These are phyloP conservation scores for Calameuta pallipes DNA, from an alignment of 2,888 invertebrate species.

Conservation along the genomic window DNA sequence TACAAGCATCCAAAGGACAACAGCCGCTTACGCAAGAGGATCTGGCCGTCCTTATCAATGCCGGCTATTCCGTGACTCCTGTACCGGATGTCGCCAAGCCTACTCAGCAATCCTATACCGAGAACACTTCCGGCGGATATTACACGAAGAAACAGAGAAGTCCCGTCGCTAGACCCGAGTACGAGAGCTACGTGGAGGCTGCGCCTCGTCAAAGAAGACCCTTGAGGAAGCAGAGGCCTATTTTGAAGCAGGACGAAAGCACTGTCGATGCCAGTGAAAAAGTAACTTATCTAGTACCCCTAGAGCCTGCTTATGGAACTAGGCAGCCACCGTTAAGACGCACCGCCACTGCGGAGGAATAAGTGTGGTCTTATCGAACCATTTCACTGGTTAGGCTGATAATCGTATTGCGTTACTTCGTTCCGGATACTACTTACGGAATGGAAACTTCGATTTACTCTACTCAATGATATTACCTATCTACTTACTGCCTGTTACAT, in stretches of 20 bases:
- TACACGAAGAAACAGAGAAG: constrained; percentile 54
- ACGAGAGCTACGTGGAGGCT: constrained; percentile 50
- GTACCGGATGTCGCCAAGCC: constrained; percentile 49
- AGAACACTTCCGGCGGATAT: constrained; percentile 46
- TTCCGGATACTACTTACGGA: not conserved
- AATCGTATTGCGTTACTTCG: not conserved
- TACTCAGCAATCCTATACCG: constrained; percentile 45
- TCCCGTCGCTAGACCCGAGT: constrained; percentile 51
- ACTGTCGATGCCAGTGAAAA: constrained; percentile 47
- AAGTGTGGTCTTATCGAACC: constrained; percentile 1
- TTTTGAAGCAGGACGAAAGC: constrained; percentile 47
- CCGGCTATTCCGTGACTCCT: constrained; percentile 60
- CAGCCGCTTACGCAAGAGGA: constrained; percentile 54
- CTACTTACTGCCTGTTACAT: not conserved
- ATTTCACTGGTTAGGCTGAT: constrained; percentile 3
- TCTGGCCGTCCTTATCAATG: constrained; percentile 55
- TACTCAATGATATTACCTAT: not conserved
- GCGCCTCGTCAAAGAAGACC: constrained; percentile 48
- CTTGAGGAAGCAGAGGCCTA: constrained; percentile 49
- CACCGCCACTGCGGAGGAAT: constrained; percentile 30
- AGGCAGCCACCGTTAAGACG: constrained; percentile 38
- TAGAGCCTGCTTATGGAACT: constrained; percentile 53
- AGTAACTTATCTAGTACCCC: constrained; percentile 55
- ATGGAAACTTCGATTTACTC: not conserved
- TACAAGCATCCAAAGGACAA: constrained; percentile 48